Base-by-base conservation (phyloP, 2,888 invertebrate species). In the Chrysolina americana region DNA sequence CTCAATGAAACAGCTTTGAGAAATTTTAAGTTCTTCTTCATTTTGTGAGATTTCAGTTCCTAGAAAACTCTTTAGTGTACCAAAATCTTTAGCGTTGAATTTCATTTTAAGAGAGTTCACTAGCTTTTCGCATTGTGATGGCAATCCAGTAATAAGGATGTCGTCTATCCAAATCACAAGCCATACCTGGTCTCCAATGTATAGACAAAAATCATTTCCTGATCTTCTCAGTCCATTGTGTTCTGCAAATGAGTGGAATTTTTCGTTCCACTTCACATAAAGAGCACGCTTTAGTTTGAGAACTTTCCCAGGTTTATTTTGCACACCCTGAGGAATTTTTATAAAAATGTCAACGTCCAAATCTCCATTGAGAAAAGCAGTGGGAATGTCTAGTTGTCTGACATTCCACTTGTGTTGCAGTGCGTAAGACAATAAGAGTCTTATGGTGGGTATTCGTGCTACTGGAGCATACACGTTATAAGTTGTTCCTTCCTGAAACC, bases 231-330 rank as follows among this genome's bases (percentile, higher is more conserved):
- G 66, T 56, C 64, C 36, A 19, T 75, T 65, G 48, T 77, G 53
- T 4, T 66, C 59, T 50, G 74, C 71, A 73, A 74, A 75, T 63
- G 73, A 50, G 44, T 77, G 23, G 53, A 75, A 73, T 48, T 65
- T 68, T 21, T 75, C 74, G n/a, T 78, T 77, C 68, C 72, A 72
- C 28, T 28, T 28, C 28, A 48, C 79, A 68, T 81, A 79, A 17
- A 80, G 64, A 23, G 78, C 78, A 75, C 68, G 78, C 59, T 77
- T 76, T 17, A 81, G 62, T 75, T 76, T 77, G n/a, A 80, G 62
- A 15, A 71, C 72, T 70, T 74, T 56, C 21, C 23, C 23, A 11
- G 21, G 4, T 56, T 21, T 8, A 4, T 23, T 23, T 66, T 21
- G 69, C 17, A 79, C 36, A 41, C 79, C 78, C 56, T 77, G 72